Conservation (phyloP, 1,140 invertebrate species). For the Luehdorfia chinensis region DNA sequence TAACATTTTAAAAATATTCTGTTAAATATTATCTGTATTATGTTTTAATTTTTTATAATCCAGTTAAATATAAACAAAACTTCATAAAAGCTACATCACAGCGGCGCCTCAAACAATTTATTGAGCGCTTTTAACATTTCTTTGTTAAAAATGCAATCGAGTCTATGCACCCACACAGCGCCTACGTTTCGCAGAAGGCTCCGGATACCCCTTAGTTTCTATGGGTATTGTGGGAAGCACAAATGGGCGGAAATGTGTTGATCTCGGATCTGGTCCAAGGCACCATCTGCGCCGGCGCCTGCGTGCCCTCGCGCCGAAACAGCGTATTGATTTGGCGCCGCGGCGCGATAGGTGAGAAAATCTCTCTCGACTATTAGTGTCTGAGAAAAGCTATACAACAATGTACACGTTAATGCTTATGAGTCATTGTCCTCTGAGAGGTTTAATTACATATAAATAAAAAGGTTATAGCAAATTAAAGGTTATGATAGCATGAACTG, state of each 20-base stretch:
- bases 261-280: conserved; percentile 31
- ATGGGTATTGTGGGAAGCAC: conserved; percentile 60
- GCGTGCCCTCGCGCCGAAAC: conserved; percentile 17
- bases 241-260: conserved; percentile 57
- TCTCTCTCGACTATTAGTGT: conserved; percentile 43
- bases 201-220: conserved; percentile 34
- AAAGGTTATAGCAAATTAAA: too few species aligned
- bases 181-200: conserved; percentile 64
- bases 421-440: conserved; percentile 14
- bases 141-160: conserved; percentile 61
- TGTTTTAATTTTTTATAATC: too few species aligned
- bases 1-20: too few species aligned
- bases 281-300: conserved; percentile 56
- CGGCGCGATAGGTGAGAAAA: conserved; percentile 62
- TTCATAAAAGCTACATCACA: too few species aligned
- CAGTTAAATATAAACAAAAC: too few species aligned
- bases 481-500: too few species aligned
- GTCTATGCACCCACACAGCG: conserved; percentile 47
- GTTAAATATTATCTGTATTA: too few species aligned
- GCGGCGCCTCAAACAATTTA: too few species aligned
- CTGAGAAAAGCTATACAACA: conserved; percentile 9
- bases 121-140: conserved; percentile 38
- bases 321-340: conserved; percentile 44
- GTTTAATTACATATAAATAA: background rate
- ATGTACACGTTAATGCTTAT: conserved; percentile 8